These are phyloP conservation scores for Dermolepida albohirtum DNA, from an alignment of 2,888 invertebrate species.

Conservation along the genomic window DNA sequence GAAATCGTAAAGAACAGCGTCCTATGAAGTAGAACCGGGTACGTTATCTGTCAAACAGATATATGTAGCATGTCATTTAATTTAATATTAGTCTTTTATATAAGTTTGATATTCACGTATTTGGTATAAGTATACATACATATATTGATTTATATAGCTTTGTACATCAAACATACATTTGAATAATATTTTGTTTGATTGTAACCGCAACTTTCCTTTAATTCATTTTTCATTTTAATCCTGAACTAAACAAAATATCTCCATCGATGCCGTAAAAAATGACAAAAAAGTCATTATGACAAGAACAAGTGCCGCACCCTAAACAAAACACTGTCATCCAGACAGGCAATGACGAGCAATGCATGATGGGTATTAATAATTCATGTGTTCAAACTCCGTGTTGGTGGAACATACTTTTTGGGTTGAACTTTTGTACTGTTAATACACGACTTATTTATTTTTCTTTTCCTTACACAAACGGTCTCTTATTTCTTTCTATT, in stretches of 20 bases:
- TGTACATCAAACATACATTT: too few species aligned
- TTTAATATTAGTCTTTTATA: too few species aligned
- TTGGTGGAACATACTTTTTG: constrained; percentile 60
- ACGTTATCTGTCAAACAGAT: too few species aligned
- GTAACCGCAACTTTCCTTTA: too few species aligned
- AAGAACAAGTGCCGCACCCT: constrained; percentile 62
- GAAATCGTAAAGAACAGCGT: too few species aligned
- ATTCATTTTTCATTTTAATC: not conserved
- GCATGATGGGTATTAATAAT: constrained; percentile 62
- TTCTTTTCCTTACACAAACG: constrained; percentile 32
- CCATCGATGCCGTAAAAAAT: constrained; percentile 37
- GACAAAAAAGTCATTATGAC: constrained; percentile 55
- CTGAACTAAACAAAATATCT: constrained; percentile 37
- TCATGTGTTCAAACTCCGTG: constrained; percentile 61
- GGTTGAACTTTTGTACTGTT: constrained; percentile 54
- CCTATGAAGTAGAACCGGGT: too few species aligned
- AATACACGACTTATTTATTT: constrained; percentile 47
- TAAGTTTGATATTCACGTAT: too few species aligned
- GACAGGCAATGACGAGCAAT: constrained; percentile 60
- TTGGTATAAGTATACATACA: too few species aligned
- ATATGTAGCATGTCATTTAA: too few species aligned
- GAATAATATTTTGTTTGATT: too few species aligned
- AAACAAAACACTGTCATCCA: constrained; percentile 62
- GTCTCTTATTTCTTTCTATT: constrained; percentile 31
- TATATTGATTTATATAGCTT: too few species aligned